Evolutionary conservation across 2,888 invertebrate genomes (phyloP).

Genomic region (Caenorhabditis sp.): DNA sequence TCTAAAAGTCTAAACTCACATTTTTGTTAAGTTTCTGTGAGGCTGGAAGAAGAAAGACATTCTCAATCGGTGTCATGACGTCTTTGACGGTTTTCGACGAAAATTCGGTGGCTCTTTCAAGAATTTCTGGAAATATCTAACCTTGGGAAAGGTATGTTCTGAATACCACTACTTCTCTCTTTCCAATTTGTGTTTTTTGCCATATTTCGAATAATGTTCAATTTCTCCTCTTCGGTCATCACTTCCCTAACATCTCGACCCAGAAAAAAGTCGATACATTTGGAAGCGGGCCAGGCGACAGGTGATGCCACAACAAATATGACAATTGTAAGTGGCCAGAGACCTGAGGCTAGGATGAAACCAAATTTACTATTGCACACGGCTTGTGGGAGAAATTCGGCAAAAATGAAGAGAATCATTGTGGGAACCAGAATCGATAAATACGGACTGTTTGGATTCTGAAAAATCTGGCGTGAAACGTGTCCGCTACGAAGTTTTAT

Average conservation of each 20-base stretch:
- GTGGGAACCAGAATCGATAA: slow-evolving; percentile 24
- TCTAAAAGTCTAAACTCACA: too few relatives aligned
- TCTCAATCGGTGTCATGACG: slow-evolving; percentile 34
- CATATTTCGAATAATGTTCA: slow-evolving; percentile 33
- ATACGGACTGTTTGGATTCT: not conserved
- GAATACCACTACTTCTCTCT: slow-evolving; percentile 25
- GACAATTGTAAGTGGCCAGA: slow-evolving; percentile 25
- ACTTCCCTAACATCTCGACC: slow-evolving; percentile 34
- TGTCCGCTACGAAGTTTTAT: not conserved
- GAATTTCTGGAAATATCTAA: slow-evolving; percentile 26
- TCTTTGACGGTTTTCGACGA: slow-evolving; percentile 26
- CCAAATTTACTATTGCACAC: slow-evolving; percentile 35
- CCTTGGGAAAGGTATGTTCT: too few relatives aligned
- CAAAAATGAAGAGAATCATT: slow-evolving; percentile 14
- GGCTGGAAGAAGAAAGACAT: slow-evolving; percentile 26
- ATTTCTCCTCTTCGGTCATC: slow-evolving; percentile 35
- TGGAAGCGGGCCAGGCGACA: slow-evolving; percentile 22
- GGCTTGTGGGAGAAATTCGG: slow-evolving; percentile 28
- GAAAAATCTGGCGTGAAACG: not conserved
- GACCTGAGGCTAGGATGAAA: slow-evolving; percentile 22
- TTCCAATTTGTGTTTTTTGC: slow-evolving; percentile 22
- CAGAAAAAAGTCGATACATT: slow-evolving; percentile 15
- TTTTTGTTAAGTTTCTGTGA: slow-evolving; percentile 20
- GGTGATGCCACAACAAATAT: slow-evolving; percentile 22
- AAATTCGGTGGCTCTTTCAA: slow-evolving; percentile 30